A percentile compares a stretch with the other conserved stretches of the same genome.
Evolutionary conservation across 2,113 vertebrate species (phyloP).

Genomic region (Sus scrofa): T2T-Sscrofa CM000826.6:131723001-131723500

Average conservation of each 20-base stretch:
- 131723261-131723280: not conserved
- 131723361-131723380: not conserved
- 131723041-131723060: conserved; percentile 47
- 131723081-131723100: conserved; percentile 54
- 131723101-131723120: not conserved
- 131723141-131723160: not conserved
- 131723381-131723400: not conserved
- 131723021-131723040: not conserved
- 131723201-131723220: not conserved
- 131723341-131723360: not conserved
- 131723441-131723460: not conserved
- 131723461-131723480: not conserved
- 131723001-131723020: conserved; percentile 8
- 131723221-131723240: not conserved
- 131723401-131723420: not conserved
- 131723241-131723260: not conserved
- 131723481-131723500: conserved; percentile 24
- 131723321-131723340: not conserved
- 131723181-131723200: not conserved
- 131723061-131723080: not conserved
- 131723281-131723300: not conserved
- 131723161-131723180: not conserved
- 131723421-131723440: not conserved
- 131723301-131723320: not conserved
- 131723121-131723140: not conserved